Evolutionary conservation across 2,797 vertebrate species (phyloP), one percentile per base, ranked within the genome.

Genomic region (Propithecus deckenii): DNA sequence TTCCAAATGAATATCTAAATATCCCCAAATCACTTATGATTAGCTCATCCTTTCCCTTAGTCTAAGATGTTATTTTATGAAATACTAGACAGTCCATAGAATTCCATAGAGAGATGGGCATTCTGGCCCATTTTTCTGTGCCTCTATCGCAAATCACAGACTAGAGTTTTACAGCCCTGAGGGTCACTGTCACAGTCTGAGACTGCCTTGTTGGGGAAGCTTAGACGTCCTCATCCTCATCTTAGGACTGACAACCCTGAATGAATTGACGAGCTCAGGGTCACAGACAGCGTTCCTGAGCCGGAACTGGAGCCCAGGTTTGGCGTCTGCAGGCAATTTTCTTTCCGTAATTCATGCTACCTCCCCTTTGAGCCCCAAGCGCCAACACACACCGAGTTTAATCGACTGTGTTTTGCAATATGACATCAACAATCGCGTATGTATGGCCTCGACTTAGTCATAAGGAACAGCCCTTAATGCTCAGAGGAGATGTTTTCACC

Each of bases 381-480:
- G 57, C 35, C 55, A 2, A 2, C 0, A 17, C 2, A 13, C 35
- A 17, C 55, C 30, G 9, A 11, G 38, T 13, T 20, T 6, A 23
- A 30, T 0, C 6, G 50, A 22, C 9, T 3, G 14, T 38, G 22
- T 38, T 11, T 32, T 18, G 25, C 69, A 1, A 5, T 1, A 11
- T 9, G 57, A 72, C 89, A 15, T 59, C 25, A 8, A 2, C 1
- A 0, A 14, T 76, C 41, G 35, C 0, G 1, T 0, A 15, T 5
- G 7, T 5, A 8, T 6, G 52, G 23, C 48, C 46, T 41, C 1
- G 2, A 59, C 10, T 15, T 28, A 2, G 6, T 63, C 5, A 0
- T 7, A 35, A 81, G 55, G 30, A n/a, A 18, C 1, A 7, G 18
- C 14, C 28, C 65, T 61, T n/a, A 5, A 14, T 46, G 22, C 20